Conservation (phyloP, 2,888 invertebrate genomes). For the Dendrolimus pini region DNA sequence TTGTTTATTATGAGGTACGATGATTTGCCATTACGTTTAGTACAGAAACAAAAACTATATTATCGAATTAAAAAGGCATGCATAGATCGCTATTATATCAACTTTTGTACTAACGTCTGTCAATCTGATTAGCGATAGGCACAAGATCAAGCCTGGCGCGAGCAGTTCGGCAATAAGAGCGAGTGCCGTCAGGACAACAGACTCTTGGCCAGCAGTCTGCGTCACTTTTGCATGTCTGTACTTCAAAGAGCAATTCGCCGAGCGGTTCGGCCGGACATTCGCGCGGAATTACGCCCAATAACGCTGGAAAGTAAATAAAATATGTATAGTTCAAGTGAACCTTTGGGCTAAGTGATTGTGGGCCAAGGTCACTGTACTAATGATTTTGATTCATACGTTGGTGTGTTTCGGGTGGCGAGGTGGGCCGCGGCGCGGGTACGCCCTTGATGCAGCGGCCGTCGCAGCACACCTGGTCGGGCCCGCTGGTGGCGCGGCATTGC, state of each 20-base stretch:
- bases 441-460: constrained; percentile 78
- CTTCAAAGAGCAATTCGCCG: constrained; percentile 82
- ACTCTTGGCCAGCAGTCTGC: constrained; percentile 85
- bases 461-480: constrained; percentile 67
- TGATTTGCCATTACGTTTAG: neutral
- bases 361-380: neutral
- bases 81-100: neutral
- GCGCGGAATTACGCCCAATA: constrained; percentile 82
- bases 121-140: constrained; percentile 78
- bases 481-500: constrained; percentile 59
- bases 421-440: constrained; percentile 74
- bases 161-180: constrained; percentile 84
- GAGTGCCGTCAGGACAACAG: constrained; percentile 83
- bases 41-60: neutral
- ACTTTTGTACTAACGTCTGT: constrained; percentile 72
- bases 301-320: constrained; percentile 59
- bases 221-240: constrained; percentile 81
- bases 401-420: constrained; percentile 48
- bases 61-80: neutral
- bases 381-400: constrained; percentile 46
- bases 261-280: constrained; percentile 82
- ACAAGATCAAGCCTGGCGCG: constrained; percentile 80
- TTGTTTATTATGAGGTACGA: no score
- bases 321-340: neutral
- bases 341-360: neutral